Percentiles rank a stretch among this genome's conserved stretches.
phyloP scores from a whole-genome alignment of 2,888 invertebrate species.

The Cataglyphis rosenhaueri region DNA sequence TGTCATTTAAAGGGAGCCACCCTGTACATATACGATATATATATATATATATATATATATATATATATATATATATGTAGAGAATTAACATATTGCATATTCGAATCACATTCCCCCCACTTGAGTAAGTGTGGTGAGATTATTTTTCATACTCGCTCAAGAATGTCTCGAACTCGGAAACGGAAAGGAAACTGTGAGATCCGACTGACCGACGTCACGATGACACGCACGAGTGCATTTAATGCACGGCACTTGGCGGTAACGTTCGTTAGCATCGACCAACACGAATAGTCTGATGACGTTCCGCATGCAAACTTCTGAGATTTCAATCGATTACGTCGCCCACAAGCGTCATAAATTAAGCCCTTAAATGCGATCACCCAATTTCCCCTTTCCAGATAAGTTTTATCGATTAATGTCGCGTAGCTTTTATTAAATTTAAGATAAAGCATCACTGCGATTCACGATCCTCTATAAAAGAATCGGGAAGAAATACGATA shows the following conservation, averaged over 20 bases:
- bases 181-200: conserved; percentile 34
- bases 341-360: conserved; percentile 31
- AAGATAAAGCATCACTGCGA: conserved; percentile 13
- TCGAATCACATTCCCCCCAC: neutral
- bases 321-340: conserved; percentile 61
- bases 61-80: neutral
- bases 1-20: too few species aligned
- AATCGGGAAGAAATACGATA: neutral
- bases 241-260: conserved; percentile 61
- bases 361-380: conserved; percentile 37
- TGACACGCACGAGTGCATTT: conserved; percentile 58
- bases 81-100: neutral
- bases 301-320: conserved; percentile 60
- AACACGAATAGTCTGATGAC: conserved; percentile 56
- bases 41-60: neutral
- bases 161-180: conserved; percentile 18
- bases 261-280: conserved; percentile 59
- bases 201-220: conserved; percentile 18
- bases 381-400: neutral
- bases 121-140: neutral
- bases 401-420: conserved; percentile 28
- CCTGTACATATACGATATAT: too few species aligned
- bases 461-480: neutral
- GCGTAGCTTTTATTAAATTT: conserved; percentile 47
- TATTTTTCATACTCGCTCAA: conserved; percentile 27